Conservation (phyloP, 2,113 vertebrate genomes). For the Myiozetetes cayanensis region DNA sequence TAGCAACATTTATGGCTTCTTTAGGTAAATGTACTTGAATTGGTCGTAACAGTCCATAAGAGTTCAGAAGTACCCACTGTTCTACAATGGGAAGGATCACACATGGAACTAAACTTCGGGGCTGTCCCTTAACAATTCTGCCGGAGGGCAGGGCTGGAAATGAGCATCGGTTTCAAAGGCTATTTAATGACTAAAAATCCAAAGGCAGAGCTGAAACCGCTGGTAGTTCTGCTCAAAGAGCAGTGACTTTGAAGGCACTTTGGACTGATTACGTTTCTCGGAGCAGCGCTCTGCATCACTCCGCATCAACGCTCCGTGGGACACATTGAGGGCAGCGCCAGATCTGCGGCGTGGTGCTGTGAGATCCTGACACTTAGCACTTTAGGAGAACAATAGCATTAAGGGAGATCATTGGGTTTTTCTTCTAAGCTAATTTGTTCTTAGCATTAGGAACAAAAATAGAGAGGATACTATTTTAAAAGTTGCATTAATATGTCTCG, state of each 20-base stretch:
- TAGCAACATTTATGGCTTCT: neutral
- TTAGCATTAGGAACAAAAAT: conserved; percentile 40
- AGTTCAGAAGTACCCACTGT: neutral
- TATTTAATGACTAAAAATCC: neutral
- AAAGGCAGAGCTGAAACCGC: neutral
- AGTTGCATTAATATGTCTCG: neutral
- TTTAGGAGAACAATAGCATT: conserved; percentile 35
- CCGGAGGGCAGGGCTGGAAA: neutral
- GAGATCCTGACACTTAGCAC: conserved; percentile 26
- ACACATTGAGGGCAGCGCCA: conserved; percentile 18
- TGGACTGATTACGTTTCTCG: neutral
- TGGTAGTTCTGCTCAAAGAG: neutral
- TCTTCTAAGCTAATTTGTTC: conserved; percentile 19
- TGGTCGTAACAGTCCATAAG: neutral
- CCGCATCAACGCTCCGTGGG: neutral
- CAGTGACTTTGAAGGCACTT: conserved; percentile 31
- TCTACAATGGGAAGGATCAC: neutral
- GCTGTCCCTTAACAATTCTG: neutral
- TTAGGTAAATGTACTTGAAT: neutral
- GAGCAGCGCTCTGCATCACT: neutral
- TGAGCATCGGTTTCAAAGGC: neutral
- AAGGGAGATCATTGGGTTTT: neutral
- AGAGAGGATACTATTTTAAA: conserved; percentile 52
- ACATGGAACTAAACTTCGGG: neutral
- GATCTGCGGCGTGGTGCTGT: neutral